phyloP scores from a whole-genome alignment of 2,888 invertebrate genomes.

The Osmoderma eremita region DNA sequence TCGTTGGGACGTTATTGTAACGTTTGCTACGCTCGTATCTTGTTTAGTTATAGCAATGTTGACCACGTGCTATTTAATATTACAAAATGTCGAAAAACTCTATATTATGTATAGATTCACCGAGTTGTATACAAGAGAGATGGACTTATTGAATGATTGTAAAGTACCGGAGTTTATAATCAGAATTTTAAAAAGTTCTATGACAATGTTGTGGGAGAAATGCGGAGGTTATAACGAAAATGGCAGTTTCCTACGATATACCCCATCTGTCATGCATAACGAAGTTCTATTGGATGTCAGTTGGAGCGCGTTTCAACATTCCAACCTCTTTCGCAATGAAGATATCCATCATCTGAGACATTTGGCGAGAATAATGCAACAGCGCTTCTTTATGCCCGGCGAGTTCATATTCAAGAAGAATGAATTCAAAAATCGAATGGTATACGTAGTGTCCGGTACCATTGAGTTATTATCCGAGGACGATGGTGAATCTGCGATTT shows the following conservation, averaged over 20 bases:
- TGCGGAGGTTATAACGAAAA: constrained; percentile 40
- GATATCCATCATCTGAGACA: constrained; percentile 41
- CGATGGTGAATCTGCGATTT: constrained; percentile 45
- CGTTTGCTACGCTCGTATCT: constrained; percentile 6
- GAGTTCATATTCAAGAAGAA: constrained; percentile 43
- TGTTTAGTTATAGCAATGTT: constrained; percentile 2
- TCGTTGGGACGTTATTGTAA: neutral
- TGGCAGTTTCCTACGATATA: constrained; percentile 12
- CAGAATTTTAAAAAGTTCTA: neutral
- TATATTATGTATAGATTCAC: constrained; percentile 1
- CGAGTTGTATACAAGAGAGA: neutral
- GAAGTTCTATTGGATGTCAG: constrained; percentile 43
- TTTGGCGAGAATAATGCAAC: constrained; percentile 34
- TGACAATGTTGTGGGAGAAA: constrained; percentile 30
- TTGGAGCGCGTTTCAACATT: constrained; percentile 45
- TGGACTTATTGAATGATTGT: neutral
- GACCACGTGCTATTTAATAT: neutral
- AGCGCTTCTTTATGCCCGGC: constrained; percentile 38
- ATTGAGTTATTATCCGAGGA: constrained; percentile 46
- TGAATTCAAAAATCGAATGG: constrained; percentile 45
- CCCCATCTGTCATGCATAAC: constrained; percentile 25
- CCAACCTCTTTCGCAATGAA: constrained; percentile 42
- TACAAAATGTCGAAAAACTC: neutral
- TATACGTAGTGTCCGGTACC: constrained; percentile 45
- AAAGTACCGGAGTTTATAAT: neutral